phyloP scores from a whole-genome alignment of 53 echinoderm and acorn worm genomes.

The Paelopatides confundens region DNA sequence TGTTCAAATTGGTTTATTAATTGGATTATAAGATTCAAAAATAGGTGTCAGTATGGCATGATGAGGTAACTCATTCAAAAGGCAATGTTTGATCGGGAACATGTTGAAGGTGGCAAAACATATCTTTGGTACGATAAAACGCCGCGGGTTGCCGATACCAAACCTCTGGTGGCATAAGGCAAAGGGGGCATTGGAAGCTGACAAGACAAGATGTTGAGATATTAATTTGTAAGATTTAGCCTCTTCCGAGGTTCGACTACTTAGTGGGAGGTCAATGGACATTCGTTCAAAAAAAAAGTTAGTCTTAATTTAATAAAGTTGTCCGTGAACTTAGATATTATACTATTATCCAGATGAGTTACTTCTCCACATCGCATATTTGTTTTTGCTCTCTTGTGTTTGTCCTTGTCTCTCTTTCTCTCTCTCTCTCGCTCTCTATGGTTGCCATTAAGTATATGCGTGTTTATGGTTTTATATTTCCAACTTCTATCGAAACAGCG shows the following conservation, averaged over 20 bases:
- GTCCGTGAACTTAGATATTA: background rate
- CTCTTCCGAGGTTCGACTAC: constrained; percentile 14
- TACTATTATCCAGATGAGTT: too few relatives aligned
- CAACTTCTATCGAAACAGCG: too few relatives aligned
- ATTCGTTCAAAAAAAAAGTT: constrained; percentile 24
- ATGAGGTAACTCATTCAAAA: constrained; percentile 36
- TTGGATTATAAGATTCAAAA: constrained; percentile 42
- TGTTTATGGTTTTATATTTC: too few relatives aligned
- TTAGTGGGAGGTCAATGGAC: constrained; percentile 18
- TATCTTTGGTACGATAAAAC: constrained; percentile 23
- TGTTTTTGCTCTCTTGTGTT: too few relatives aligned
- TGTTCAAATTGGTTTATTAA: constrained; percentile 34
- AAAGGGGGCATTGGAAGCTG: constrained; percentile 10
- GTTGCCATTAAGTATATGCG: too few relatives aligned
- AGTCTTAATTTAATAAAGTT: background rate
- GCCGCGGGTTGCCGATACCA: constrained; percentile 1
- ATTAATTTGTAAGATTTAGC: constrained; percentile 21
- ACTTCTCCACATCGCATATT: too few relatives aligned
- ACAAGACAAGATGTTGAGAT: constrained; percentile 16
- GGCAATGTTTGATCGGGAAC: constrained; percentile 37
- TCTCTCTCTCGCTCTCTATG: too few relatives aligned
- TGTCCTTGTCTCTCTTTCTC: too few relatives aligned
- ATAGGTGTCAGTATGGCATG: constrained; percentile 22
- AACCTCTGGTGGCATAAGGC: constrained; percentile 33
- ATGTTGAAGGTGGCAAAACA: constrained; percentile 45